A percentile compares a stretch with the other conserved stretches of the same genome.
phyloP scores from a whole-genome alignment of 2,797 vertebrate genomes.

The Enteromius fasciolatus region DNA sequence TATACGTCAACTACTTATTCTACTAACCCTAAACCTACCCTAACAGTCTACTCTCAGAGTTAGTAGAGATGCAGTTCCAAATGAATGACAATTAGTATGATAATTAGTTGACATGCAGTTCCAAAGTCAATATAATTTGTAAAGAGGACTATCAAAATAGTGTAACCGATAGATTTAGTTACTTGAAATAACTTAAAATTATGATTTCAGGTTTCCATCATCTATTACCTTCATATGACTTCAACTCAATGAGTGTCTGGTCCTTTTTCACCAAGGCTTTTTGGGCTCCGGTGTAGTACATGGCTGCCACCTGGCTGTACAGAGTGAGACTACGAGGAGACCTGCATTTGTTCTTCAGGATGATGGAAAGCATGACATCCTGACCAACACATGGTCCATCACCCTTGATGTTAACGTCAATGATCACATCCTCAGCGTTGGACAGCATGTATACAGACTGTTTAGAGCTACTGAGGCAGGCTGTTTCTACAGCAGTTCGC shows the following conservation, averaged over 20 bases:
- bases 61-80: too few relatives aligned
- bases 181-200: not conserved
- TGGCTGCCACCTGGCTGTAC: conserved; percentile 38
- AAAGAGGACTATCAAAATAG: too few relatives aligned
- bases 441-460: conserved; percentile 74
- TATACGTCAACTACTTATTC: too few relatives aligned
- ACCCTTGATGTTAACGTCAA: conserved; percentile 69
- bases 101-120: too few relatives aligned
- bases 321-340: conserved; percentile 26
- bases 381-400: conserved; percentile 44
- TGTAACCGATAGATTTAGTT: too few relatives aligned
- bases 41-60: too few relatives aligned
- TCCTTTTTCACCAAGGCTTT: conserved; percentile 45
- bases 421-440: conserved; percentile 74
- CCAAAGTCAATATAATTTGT: too few relatives aligned
- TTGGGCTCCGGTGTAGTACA: conserved; percentile 49
- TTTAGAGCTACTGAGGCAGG: conserved; percentile 83
- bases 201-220: not conserved
- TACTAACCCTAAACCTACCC: too few relatives aligned
- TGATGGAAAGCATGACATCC: conserved; percentile 39
- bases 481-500: conserved; percentile 86
- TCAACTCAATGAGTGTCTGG: conserved; percentile 20
- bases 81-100: too few relatives aligned
- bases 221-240: conserved; percentile 40
- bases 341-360: conserved; percentile 40